Conservation (phyloP, 2,888 invertebrate genomes). For the Matsumyia berberina region DNA sequence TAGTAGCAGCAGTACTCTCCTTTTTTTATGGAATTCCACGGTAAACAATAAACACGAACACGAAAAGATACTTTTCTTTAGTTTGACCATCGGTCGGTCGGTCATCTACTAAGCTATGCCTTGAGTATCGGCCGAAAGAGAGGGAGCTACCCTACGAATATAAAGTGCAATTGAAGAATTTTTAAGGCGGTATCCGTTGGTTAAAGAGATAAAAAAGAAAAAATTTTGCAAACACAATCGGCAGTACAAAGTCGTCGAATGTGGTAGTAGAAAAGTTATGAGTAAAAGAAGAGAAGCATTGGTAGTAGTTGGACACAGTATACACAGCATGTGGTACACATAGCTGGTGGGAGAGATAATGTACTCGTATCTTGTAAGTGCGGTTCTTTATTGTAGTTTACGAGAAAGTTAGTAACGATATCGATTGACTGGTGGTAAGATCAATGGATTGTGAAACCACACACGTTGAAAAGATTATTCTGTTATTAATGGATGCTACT, state of each 20-base stretch:
- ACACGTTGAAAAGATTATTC: constrained; percentile 61
- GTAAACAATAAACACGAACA: constrained; percentile 64
- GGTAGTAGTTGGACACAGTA: constrained; percentile 12
- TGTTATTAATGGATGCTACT: constrained; percentile 53
- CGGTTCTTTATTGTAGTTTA: constrained; percentile 74
- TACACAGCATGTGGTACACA: constrained; percentile 71
- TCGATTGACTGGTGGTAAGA: constrained; percentile 73
- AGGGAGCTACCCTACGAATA: constrained; percentile 41
- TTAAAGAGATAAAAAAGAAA: constrained; percentile 55
- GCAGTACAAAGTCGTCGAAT: not conserved
- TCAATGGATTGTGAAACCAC: constrained; percentile 70
- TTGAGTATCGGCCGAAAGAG: not conserved
- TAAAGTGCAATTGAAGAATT: constrained; percentile 70
- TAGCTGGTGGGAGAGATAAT: constrained; percentile 72
- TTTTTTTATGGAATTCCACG: constrained; percentile 55
- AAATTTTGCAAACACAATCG: constrained; percentile 57
- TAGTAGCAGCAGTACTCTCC: constrained; percentile 47
- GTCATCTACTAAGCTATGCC: no score
- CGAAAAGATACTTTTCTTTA: constrained; percentile 16
- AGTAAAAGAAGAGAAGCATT: constrained; percentile 72
- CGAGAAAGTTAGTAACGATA: constrained; percentile 74
- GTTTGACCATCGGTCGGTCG: constrained; percentile 14
- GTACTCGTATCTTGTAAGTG: constrained; percentile 75
- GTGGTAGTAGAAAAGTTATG: constrained; percentile 50
- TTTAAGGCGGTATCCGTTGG: constrained; percentile 69